Conservation (phyloP, 2,888 invertebrate species). For the Prosapia bicincta region DNA sequence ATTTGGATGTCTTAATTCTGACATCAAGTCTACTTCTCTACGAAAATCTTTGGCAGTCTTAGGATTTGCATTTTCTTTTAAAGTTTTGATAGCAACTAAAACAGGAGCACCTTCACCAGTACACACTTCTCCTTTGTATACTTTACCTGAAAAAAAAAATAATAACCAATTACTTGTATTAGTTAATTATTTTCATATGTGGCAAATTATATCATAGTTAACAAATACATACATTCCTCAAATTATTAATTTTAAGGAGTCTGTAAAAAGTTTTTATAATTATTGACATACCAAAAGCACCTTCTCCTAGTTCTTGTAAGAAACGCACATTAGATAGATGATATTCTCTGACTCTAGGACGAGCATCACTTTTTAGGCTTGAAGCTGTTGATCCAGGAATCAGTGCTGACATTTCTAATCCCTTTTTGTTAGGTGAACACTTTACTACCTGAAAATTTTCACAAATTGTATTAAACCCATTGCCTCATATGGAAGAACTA, state of each 20-base stretch:
- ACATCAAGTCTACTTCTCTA: slow-evolving; percentile 84
- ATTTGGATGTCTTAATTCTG: slow-evolving; percentile 91
- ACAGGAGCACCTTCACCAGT: slow-evolving; percentile 57
- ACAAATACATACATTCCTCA: no score
- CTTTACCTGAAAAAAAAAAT: slow-evolving; percentile 61
- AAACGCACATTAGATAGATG: slow-evolving; percentile 80
- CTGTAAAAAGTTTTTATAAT: no score
- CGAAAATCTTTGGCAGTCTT: slow-evolving; percentile 91
- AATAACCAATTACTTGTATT: slow-evolving; percentile 3
- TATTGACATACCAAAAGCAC: slow-evolving; percentile 87
- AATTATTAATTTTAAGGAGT: no score
- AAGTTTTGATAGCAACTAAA: slow-evolving; percentile 87
- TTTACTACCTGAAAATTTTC: slow-evolving; percentile 33
- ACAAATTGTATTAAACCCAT: no score
- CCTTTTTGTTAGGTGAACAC: slow-evolving; percentile 36
- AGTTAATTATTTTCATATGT: no score
- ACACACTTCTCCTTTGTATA: slow-evolving; percentile 88
- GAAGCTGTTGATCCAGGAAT: slow-evolving; percentile 40
- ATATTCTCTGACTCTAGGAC: slow-evolving; percentile 72
- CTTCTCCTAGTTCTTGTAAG: slow-evolving; percentile 90
- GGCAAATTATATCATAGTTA: no score
- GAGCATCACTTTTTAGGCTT: slow-evolving; percentile 40
- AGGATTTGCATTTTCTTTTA: slow-evolving; percentile 88
- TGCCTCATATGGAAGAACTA: no score
- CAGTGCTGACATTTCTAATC: slow-evolving; percentile 41